Evolutionary conservation across 2,113 vertebrate species (phyloP).

Genomic region (Grammomys dolichurus): DNA sequence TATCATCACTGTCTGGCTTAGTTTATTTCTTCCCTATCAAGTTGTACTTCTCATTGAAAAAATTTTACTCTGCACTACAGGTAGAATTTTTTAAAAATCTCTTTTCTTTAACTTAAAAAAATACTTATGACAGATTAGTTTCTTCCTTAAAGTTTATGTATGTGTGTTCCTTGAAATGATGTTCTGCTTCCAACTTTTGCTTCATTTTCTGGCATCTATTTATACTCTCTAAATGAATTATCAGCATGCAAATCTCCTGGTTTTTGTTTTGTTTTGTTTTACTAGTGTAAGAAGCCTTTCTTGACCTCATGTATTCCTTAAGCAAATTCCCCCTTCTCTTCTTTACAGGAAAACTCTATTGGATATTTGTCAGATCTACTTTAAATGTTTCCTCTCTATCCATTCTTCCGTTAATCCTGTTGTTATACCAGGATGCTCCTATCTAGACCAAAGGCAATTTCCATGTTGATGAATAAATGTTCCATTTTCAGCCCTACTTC

Average conservation of each 20-base stretch:
- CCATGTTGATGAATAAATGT: neutral
- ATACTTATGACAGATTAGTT: constrained; percentile 64
- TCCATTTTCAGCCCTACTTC: neutral
- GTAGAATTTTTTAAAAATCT: constrained; percentile 52
- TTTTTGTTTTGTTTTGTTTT: neutral
- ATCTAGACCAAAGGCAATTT: neutral
- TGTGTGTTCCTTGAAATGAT: constrained; percentile 8
- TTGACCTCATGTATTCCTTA: constrained; percentile 3
- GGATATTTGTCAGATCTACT: neutral
- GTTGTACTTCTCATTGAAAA: neutral
- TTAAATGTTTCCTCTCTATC: neutral
- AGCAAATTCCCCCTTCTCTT: neutral
- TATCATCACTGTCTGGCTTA: too few species aligned
- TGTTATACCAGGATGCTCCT: neutral
- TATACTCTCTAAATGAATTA: constrained; percentile 67
- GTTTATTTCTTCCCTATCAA: neutral
- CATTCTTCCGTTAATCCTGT: neutral
- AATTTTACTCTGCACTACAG: neutral
- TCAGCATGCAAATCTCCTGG: constrained; percentile 35
- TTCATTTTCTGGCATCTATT: constrained; percentile 58
- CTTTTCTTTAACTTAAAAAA: constrained; percentile 65
- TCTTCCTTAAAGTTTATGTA: constrained; percentile 54
- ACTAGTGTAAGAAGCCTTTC: constrained; percentile 4
- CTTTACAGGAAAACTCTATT: neutral
- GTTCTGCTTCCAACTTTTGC: constrained; percentile 61